phyloP scores from a whole-genome alignment of 2,888 invertebrate species.

The Melanophora roralis region DNA sequence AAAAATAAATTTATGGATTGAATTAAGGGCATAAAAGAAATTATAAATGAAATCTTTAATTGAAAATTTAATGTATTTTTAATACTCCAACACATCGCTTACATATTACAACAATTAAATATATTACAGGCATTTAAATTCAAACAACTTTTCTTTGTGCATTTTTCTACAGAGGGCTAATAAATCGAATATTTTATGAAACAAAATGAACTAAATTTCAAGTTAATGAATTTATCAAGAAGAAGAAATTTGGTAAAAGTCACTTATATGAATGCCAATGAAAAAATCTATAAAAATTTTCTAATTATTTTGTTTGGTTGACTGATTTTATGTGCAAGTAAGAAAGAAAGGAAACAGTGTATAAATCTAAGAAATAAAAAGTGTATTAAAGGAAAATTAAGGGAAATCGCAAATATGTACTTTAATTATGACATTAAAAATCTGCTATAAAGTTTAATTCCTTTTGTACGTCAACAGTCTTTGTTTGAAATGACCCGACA shows the following conservation, averaged over 20 bases:
- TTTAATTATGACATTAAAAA: too few species aligned
- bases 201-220: conserved; percentile 20
- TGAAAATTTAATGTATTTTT: conserved; percentile 60
- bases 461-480: too few species aligned
- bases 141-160: background rate
- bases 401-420: too few species aligned
- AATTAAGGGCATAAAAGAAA: conserved; percentile 26
- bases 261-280: too few species aligned
- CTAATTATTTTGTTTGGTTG: too few species aligned
- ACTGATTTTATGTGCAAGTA: too few species aligned
- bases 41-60: conserved; percentile 54
- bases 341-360: too few species aligned
- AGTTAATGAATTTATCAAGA: background rate
- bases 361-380: too few species aligned
- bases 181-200: conserved; percentile 38
- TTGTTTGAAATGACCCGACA: too few species aligned
- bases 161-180: conserved; percentile 29
- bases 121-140: background rate
- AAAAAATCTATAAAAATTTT: too few species aligned
- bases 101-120: background rate
- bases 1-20: conserved; percentile 28
- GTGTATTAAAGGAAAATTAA: too few species aligned
- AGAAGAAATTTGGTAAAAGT: background rate
- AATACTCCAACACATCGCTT: conserved; percentile 37
- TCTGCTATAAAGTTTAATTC: too few species aligned